phyloP scores from a whole-genome alignment of 2,888 invertebrate genomes.

The Oscheius sp. region DNA sequence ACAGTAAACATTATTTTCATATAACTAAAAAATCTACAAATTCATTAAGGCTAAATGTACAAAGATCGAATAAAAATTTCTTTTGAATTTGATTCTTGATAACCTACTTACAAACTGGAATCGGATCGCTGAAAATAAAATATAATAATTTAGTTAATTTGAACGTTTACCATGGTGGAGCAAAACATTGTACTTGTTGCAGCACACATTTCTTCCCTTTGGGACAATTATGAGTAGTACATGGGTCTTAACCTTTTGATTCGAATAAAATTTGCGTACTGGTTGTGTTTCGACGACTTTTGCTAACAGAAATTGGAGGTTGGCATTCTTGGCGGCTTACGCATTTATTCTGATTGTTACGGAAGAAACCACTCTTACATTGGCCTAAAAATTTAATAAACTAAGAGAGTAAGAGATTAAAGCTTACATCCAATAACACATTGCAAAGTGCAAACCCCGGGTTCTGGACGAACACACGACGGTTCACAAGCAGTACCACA shows the following conservation, averaged over 20 bases:
- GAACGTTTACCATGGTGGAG: constrained; percentile 19
- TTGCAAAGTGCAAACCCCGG: constrained; percentile 20
- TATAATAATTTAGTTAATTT: background rate
- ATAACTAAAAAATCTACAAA: background rate
- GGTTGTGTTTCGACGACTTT: background rate
- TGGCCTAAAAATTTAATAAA: too few species aligned
- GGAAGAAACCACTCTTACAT: constrained; percentile 12
- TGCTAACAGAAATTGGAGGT: background rate
- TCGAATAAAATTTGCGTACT: background rate
- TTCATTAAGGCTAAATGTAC: background rate
- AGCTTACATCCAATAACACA: constrained; percentile 15
- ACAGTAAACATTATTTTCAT: background rate
- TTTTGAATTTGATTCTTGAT: background rate
- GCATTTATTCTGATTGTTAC: background rate
- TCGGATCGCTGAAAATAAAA: background rate
- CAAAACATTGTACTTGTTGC: constrained; percentile 23
- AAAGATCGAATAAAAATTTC: background rate
- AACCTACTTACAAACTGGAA: too few species aligned
- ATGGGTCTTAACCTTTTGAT: background rate
- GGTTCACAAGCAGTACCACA: constrained; percentile 27
- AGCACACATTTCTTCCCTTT: constrained; percentile 7
- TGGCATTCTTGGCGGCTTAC: constrained; percentile 1
- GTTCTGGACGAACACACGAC: background rate
- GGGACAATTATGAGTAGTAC: background rate
- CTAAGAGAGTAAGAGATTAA: too few species aligned